Base-by-base conservation (phyloP, 92 coral and sea anemone species). In the Muricea muricata region DNA sequence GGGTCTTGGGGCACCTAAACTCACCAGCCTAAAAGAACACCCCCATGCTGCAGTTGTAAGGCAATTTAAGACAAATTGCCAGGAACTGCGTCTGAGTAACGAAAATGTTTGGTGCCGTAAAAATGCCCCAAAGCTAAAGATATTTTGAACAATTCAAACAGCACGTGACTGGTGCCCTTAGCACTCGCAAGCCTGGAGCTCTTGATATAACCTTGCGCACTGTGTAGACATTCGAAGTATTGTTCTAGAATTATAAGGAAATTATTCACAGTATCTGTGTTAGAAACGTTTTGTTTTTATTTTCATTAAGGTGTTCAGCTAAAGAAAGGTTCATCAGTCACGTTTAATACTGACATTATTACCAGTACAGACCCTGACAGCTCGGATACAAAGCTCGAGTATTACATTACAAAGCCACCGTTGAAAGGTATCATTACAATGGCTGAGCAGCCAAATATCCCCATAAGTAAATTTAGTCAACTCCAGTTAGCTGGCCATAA, bases 401-500 rank as follows among this genome's bases (percentile, higher is more conserved):
- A 90, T 79, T 73, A 71, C 17, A 74, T 97, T 29, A 86, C 90
- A 4, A 94, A 89, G 84, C 88, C 91, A 31, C 99, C 99, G 24
- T 68, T 77, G 14, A 93, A 92, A 69, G 99, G 99, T 21, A 95
- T 84, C 32, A 84, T 97, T 67, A 98, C 92, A 37, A 88, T 90
- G 74, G 52, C 72, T 4, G 97, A 89, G 25, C 65, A 74, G 14
- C 99, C 99, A 18, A 87, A 90, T 15, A 58, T 81, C 20, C 87
- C 84, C 15, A 69, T 97, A 17, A 74, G 75, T 8, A 84, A 91
- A 10, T 97, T 97, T 66, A 88, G 92, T 2, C 99, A 97, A 79
- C 89, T 92, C 34, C 93, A 94, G 31, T 72, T 97, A 55, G 99
- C 99, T 45, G 93, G 92, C 7, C 94, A 97, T 78, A 97, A 91